These are phyloP conservation scores for Virgularia gustaviana DNA, from an alignment of 92 coral and sea anemone species.

Conservation along the genomic window DNA sequence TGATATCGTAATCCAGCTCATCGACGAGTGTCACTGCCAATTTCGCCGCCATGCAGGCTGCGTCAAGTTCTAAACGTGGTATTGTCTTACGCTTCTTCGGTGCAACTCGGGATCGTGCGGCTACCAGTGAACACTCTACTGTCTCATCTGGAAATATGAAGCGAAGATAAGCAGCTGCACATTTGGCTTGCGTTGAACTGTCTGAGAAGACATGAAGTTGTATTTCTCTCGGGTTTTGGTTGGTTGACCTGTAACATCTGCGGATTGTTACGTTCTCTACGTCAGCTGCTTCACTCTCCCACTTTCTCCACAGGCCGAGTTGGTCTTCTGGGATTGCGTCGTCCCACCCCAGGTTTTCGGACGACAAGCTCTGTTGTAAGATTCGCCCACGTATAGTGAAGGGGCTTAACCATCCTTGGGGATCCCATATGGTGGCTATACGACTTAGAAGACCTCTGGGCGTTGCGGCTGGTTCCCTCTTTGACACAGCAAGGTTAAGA, in stretches of 20 bases:
- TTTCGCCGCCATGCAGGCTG: constrained; percentile 34
- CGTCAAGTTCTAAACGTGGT: constrained; percentile 21
- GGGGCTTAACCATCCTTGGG: constrained; percentile 37
- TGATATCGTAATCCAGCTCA: constrained; percentile 15
- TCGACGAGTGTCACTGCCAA: constrained; percentile 6
- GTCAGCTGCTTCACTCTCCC: constrained; percentile 2
- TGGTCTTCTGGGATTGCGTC: constrained; percentile 9
- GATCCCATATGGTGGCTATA: constrained; percentile 25
- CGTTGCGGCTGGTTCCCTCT: constrained; percentile 20
- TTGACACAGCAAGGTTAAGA: constrained; percentile 7
- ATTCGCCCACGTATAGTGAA: constrained; percentile 32
- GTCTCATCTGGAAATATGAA: constrained; percentile 7
- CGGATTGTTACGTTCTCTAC: constrained; percentile 27
- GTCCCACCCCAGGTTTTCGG: constrained; percentile 15
- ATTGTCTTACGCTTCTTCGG: constrained; percentile 31
- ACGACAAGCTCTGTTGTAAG: constrained; percentile 7
- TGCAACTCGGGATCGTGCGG: constrained; percentile 18
- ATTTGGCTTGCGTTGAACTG: constrained; percentile 36
- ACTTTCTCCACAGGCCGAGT: constrained; percentile 18
- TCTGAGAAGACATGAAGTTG: constrained; percentile 33
- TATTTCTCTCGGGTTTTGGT: constrained; percentile 3
- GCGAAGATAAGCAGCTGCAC: constrained; percentile 30
- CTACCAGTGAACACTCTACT: constrained; percentile 17
- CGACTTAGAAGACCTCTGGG: constrained; percentile 30
- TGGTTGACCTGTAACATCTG: constrained; percentile 27